Conservation (phyloP, 2,113 vertebrate genomes). For the Dromiciops gliroides region DNA sequence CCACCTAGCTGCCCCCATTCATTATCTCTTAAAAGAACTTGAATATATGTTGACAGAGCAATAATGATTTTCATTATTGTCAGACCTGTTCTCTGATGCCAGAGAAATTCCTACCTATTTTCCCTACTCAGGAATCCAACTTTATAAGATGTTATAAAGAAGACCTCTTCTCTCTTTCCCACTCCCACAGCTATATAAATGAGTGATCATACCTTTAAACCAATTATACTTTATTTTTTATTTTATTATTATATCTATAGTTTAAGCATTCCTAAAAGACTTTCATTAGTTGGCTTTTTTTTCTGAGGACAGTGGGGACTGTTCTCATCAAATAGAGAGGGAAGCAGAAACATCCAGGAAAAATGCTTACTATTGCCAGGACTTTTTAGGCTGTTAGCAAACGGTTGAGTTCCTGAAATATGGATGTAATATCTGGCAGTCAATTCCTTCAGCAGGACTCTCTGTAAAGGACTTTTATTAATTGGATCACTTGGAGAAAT, state of each 20-base stretch:
- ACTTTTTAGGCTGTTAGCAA: not conserved
- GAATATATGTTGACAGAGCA: not conserved
- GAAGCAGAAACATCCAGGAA: not conserved
- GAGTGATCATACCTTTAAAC: not conserved
- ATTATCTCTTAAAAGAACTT: not conserved
- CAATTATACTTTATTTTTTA: not conserved
- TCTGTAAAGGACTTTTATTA: not conserved
- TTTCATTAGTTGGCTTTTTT: not conserved
- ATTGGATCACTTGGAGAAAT: not conserved
- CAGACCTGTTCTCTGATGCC: not conserved
- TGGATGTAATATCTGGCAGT: not conserved
- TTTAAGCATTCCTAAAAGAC: not conserved
- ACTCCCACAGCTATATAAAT: not conserved
- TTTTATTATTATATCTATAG: no score
- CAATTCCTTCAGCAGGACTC: no score
- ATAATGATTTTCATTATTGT: not conserved
- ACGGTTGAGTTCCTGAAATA: rapidly evolving
- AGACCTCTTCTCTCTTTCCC: not conserved
- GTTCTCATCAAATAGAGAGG: not conserved
- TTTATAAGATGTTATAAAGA: not conserved
- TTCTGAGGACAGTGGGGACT: not conserved
- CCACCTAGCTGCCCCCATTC: no score
- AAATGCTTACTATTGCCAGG: not conserved
- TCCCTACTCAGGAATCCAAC: not conserved
- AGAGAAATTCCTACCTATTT: not conserved